Evolutionary conservation across 2,888 invertebrate species (phyloP), one percentile per base, ranked within the genome.

Genomic region (Callyntrura guangdongensis): DNA sequence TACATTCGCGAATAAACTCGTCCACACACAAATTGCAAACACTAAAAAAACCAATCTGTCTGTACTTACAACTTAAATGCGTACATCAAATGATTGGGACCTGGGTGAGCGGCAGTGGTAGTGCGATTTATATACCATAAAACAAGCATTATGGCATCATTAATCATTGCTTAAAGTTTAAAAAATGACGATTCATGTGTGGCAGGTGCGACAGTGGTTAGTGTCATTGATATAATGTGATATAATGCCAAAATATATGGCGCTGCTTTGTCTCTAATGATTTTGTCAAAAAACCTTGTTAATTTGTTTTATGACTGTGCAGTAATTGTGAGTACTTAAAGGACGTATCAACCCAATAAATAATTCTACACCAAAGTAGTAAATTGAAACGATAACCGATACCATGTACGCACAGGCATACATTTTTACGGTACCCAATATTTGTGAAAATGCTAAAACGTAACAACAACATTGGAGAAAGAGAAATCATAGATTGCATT

Each of bases 131-230:
- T 22, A 49, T 4, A n/a, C 49, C 49, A 74, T 74, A 49, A 74
- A 22, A 74, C 14, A 74, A 49, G 74, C 22, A 74, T 74, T 74
- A 20, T 22, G 22, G 8, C 47, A 6, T 9, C 74, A 74, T 74
- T 74, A 74, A 74, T 74, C 74, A 74, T 74, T 49, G 11, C 5
- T 74, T 74, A 27, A 5, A 74, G 74, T 49, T 47, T 17, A 6
- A 25, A 22, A 74, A 49, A 47, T 49, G 20, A 49, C 17, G 20
- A 49, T 20, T 74, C 47, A 20, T 74, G n/a, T 49, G n/a, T 74
- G 12, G 20, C 20, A 74, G 22, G 49, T 74, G 49, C 49, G 22
- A 49, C 20, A 20, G 47, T 22, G 20, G 49, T 22, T 45, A 14
- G 36, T 36, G 36, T 36, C 67, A 27, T 69, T 27, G 14, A 27